These are phyloP conservation scores for Recurvirostra avosetta DNA, from an alignment of 2,113 vertebrate genomes.

Conservation along the genomic window DNA sequence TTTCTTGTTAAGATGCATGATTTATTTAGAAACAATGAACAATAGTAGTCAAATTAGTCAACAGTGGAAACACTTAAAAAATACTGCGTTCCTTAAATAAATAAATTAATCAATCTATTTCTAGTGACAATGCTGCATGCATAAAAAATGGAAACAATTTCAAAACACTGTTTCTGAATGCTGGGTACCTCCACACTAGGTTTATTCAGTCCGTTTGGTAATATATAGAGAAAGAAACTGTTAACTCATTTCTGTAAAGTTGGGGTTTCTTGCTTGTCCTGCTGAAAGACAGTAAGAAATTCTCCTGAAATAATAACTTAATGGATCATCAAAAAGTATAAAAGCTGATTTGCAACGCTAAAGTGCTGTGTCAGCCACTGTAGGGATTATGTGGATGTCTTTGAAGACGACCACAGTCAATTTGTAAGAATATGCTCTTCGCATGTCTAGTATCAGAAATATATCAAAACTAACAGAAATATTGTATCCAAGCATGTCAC, in stretches of 20 bases:
- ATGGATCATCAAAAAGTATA: neutral
- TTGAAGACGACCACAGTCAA: neutral
- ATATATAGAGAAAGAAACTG: neutral
- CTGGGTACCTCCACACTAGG: neutral
- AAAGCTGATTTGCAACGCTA: neutral
- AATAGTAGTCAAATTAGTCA: neutral
- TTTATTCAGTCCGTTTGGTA: neutral
- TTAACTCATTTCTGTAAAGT: neutral
- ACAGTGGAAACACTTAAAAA: neutral
- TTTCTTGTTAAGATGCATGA: neutral
- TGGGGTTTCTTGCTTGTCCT: neutral
- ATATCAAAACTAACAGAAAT: neutral
- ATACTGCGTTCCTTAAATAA: neutral
- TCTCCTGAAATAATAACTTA: neutral
- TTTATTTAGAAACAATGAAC: slow-evolving; percentile 21
- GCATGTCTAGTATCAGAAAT: neutral
- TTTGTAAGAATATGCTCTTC: neutral
- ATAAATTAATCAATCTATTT: neutral
- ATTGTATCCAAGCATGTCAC: neutral
- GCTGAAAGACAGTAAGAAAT: neutral
- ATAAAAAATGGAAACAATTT: neutral
- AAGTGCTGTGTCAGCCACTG: neutral
- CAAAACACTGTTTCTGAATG: neutral
- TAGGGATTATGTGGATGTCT: neutral
- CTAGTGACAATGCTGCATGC: neutral